Percentiles rank a stretch among this genome's conserved stretches.
Evolutionary conservation across 2,888 invertebrate genomes (phyloP).

Genomic region (Polydrusus tereticollis): DNA sequence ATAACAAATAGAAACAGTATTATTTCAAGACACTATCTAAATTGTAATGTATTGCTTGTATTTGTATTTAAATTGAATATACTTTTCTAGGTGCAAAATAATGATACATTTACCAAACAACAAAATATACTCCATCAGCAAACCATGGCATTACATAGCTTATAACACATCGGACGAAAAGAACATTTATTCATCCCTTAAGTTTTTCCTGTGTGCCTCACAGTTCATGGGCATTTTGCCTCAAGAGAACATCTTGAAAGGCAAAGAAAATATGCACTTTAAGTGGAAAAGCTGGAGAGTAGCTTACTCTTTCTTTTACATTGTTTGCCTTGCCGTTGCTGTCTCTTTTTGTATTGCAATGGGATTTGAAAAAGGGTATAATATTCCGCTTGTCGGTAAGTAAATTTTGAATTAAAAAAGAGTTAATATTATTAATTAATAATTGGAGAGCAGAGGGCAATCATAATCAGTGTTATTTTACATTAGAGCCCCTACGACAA

Average conservation of each 20-base stretch:
- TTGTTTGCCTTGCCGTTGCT: constrained; percentile 26
- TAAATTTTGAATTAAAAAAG: too few relatives aligned
- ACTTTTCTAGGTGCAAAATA: too few relatives aligned
- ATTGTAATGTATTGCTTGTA: too few relatives aligned
- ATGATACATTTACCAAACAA: neutral
- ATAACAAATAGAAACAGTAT: too few relatives aligned
- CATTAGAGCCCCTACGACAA: too few relatives aligned
- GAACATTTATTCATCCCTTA: constrained; percentile 21
- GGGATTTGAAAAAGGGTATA: constrained; percentile 44
- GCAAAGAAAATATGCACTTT: constrained; percentile 40
- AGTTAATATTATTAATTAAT: too few relatives aligned
- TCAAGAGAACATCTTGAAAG: constrained; percentile 9
- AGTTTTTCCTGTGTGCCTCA: constrained; percentile 13
- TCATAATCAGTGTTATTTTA: too few relatives aligned
- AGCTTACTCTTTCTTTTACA: constrained; percentile 40
- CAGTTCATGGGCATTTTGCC: constrained; percentile 36
- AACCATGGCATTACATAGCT: neutral
- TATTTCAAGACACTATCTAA: too few relatives aligned
- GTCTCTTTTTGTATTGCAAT: constrained; percentile 39
- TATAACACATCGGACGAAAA: neutral
- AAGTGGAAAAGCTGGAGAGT: constrained; percentile 50
- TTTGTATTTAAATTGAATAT: too few relatives aligned
- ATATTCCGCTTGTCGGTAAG: constrained; percentile 47
- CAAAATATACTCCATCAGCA: neutral
- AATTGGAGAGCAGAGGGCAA: too few relatives aligned